Percentiles rank a stretch among this genome's conserved stretches.
Conservation (phyloP, 2,113 vertebrate genomes). For the Puffinus mauretanicus region DNA sequence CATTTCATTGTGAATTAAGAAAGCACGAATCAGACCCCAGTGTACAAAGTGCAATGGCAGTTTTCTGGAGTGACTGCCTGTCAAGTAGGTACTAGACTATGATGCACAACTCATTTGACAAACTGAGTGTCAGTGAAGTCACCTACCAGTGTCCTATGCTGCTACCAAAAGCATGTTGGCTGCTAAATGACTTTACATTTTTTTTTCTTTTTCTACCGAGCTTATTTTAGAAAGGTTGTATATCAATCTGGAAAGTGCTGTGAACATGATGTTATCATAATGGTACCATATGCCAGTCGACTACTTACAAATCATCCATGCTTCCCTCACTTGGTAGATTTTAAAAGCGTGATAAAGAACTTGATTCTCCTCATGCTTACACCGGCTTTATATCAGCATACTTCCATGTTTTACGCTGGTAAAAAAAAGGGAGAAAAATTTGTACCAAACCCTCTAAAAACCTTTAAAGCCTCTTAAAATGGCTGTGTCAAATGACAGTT, state of each 20-base stretch:
- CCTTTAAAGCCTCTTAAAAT: background rate
- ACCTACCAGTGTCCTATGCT: conserved; percentile 42
- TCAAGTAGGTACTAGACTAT: background rate
- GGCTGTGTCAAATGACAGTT: background rate
- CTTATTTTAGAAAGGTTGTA: conserved; percentile 69
- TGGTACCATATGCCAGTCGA: conserved; percentile 68
- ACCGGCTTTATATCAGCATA: background rate
- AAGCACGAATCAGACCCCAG: background rate
- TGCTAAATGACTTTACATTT: conserved; percentile 60
- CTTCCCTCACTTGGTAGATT: conserved; percentile 50
- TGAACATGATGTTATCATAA: conserved; percentile 70
- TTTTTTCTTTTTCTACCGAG: conserved; percentile 22
- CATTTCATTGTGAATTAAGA: background rate
- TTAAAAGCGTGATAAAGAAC: conserved; percentile 54
- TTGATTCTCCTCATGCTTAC: conserved; percentile 12
- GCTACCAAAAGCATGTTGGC: conserved; percentile 28
- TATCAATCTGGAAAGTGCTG: conserved; percentile 66
- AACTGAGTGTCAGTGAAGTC: conserved; percentile 6
- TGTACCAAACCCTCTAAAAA: background rate
- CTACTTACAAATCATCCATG: conserved; percentile 69
- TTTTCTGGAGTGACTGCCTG: background rate
- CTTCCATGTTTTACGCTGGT: background rate
- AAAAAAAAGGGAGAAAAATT: background rate
- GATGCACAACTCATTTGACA: background rate
- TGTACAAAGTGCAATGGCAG: background rate